These are phyloP conservation scores for Scomber scombrus DNA, from an alignment of 2,113 vertebrate genomes.

Conservation along the genomic window DNA sequence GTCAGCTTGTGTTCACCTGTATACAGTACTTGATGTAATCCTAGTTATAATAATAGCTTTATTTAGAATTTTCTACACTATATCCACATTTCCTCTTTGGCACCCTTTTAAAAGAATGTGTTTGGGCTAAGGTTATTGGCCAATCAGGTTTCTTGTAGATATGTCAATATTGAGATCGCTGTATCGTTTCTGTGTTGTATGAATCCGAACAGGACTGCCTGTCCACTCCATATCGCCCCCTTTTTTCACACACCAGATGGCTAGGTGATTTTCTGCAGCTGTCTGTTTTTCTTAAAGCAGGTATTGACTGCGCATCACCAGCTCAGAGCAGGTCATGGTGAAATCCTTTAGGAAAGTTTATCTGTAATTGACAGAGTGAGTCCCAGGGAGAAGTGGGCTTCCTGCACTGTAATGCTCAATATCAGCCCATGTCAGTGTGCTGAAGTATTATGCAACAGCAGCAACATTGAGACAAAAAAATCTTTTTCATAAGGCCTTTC, in stretches of 20 bases:
- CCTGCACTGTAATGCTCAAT: constrained; percentile 14
- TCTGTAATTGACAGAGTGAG: constrained; percentile 54
- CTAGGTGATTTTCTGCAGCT: constrained; percentile 21
- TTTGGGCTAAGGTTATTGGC: neutral
- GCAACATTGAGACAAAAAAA: constrained; percentile 11
- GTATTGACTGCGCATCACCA: constrained; percentile 56
- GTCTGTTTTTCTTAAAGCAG: constrained; percentile 44
- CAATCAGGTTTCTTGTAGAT: neutral
- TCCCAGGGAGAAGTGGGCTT: constrained; percentile 20
- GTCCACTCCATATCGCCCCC: neutral
- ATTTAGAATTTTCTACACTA: neutral
- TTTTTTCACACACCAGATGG: neutral
- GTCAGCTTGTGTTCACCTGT: neutral
- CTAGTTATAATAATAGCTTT: neutral
- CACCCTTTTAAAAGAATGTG: neutral
- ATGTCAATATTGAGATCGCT: neutral
- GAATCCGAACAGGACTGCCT: neutral
- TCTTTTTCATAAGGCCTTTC: constrained; percentile 23
- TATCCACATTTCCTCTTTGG: neutral
- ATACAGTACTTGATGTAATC: constrained; percentile 21
- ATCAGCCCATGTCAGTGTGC: constrained; percentile 35
- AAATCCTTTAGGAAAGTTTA: constrained; percentile 40
- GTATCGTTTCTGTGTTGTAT: neutral
- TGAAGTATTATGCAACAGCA: constrained; percentile 19
- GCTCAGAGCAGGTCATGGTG: constrained; percentile 33